Conservation (phyloP, 2,113 vertebrate species). For the Girardinichthys multiradiatus region DNA sequence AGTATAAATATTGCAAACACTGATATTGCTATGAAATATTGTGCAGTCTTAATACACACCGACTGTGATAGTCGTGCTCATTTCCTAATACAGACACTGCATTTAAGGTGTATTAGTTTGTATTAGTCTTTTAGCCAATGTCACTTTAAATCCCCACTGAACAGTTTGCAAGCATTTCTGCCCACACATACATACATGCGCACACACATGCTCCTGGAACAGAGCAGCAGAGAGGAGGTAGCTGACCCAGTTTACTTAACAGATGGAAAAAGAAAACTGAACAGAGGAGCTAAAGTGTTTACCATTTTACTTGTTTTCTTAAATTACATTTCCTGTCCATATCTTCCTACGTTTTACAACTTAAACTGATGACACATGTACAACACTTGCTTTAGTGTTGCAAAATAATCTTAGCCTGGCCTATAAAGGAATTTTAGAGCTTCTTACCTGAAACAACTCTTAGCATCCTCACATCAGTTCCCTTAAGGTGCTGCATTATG, state of each 20-base stretch:
- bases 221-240: background rate
- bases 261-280: constrained; percentile 18
- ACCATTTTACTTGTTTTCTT: background rate
- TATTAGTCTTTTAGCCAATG: constrained; percentile 16
- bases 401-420: background rate
- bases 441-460: background rate
- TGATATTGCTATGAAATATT: too few species aligned
- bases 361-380: background rate
- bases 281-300: constrained; percentile 8
- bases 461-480: background rate
- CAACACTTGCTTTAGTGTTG: background rate
- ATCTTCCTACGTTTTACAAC: background rate
- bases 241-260: constrained; percentile 65
- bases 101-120: too few species aligned
- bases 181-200: background rate
- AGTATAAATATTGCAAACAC: too few species aligned
- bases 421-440: background rate
- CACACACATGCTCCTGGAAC: constrained; percentile 10
- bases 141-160: constrained; percentile 25
- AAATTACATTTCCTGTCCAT: background rate
- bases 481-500: background rate
- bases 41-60: too few species aligned
- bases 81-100: background rate
- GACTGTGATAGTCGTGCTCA: too few species aligned
- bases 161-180: constrained; percentile 15